Evolutionary conservation across 2,888 invertebrate species (phyloP), one percentile per base, ranked within the genome.

Genomic region (Erebia palarica): DNA sequence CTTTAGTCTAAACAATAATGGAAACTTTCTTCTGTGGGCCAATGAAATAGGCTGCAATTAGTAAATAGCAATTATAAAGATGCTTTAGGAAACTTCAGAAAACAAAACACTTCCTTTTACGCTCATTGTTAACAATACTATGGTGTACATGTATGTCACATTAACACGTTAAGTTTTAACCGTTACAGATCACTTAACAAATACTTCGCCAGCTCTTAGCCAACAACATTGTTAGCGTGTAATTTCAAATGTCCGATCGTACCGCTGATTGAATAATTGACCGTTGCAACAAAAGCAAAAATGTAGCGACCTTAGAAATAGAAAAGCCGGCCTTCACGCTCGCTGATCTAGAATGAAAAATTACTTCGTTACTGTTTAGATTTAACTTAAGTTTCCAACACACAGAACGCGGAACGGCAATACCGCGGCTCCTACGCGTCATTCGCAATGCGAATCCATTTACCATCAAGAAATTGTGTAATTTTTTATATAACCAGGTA

Each of bases 251-350:
- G 61, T 63, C 44, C 9, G 55, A 70, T 60, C 66, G 57, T 27
- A 21, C 18, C 63, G 21, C 27, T 42, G 65, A 71, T 47, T 73
- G 58, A 21, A 53, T 65, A 65, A 61, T 55, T 51, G 55, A 3
- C 51, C 36, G 59, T 73, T 66, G 67, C 66, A 74, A 67, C 59
- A 70, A 76, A 77, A 75, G 73, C 60, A 57, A 65, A 72, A 70
- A 75, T 74, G 70, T 71, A 47, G 73, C 77, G 76, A 78, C 80
- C 79, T 83, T 80, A 73, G 72, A 78, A 81, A 80, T 82, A 82
- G 83, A 82, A 83, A 82, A 81, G 75, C 66, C 70, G 75, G 79
- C 90, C 91, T 91, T 90, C 88, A 86, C 81, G 81, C 79, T 71
- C 70, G 70, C 73, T 80, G 76, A 76, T 75, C 77, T 80, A 75